Percentiles rank a stretch among this genome's conserved stretches.
phyloP scores from a whole-genome alignment of 2,888 invertebrate species.

The Nebria salina region DNA sequence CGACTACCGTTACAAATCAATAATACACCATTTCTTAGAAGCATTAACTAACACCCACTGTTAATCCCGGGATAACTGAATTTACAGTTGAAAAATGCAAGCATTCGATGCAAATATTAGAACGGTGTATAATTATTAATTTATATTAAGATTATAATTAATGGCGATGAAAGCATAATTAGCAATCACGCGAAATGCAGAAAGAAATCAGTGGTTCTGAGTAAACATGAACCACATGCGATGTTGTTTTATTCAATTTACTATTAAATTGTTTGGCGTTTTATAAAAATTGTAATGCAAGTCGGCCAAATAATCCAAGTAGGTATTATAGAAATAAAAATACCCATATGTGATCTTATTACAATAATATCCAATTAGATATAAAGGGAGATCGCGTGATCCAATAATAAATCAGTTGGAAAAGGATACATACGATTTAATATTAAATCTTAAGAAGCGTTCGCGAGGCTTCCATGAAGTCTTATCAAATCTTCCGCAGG shows the following conservation, averaged over 20 bases:
- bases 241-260: too few species aligned
- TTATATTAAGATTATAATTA: too few species aligned
- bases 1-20: background rate
- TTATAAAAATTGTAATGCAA: too few species aligned
- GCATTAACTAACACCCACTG: background rate
- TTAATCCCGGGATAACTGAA: background rate
- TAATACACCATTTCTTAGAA: background rate
- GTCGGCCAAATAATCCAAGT: too few species aligned
- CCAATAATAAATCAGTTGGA: background rate
- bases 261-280: too few species aligned
- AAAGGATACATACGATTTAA: constrained; percentile 5
- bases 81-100: background rate
- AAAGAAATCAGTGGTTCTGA: too few species aligned
- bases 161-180: too few species aligned
- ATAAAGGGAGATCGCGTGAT: background rate
- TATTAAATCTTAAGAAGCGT: constrained; percentile 23
- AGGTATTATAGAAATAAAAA: constrained; percentile 1
- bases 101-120: too few species aligned
- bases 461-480: constrained; percentile 27
- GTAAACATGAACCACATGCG: too few species aligned
- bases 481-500: constrained; percentile 25
- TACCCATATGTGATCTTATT: background rate
- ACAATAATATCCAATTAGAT: background rate
- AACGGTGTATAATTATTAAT: too few species aligned
- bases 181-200: too few species aligned